Evolutionary conservation across 1,140 invertebrate genomes (phyloP).

Genomic region (Elysia chlorotica): DNA sequence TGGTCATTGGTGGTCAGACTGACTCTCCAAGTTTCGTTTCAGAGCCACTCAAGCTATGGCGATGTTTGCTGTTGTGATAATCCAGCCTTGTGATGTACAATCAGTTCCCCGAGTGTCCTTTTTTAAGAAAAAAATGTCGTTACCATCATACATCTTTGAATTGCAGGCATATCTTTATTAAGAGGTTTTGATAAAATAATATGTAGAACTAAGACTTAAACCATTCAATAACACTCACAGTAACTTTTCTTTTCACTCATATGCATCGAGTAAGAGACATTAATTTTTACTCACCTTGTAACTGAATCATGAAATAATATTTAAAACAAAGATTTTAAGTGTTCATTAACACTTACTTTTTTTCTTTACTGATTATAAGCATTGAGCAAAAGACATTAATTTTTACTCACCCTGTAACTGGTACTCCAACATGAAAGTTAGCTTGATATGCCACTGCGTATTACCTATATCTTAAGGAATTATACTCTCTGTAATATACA

Average conservation of each 20-base stretch:
- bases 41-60: constrained; percentile 10
- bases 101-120: not conserved
- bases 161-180: not conserved
- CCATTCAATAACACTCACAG: not conserved
- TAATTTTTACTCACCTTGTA: not conserved
- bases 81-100: not conserved
- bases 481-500: too few relatives aligned
- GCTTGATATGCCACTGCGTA: too few relatives aligned
- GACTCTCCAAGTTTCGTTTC: not conserved
- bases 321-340: not conserved
- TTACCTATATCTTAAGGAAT: too few relatives aligned
- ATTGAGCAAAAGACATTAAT: not conserved
- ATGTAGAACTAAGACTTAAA: not conserved
- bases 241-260: not conserved
- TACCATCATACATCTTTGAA: too few relatives aligned
- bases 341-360: not conserved
- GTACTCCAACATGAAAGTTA: too few relatives aligned
- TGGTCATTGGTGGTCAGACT: constrained; percentile 12
- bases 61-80: constrained; percentile 4
- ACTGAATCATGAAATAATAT: not conserved
- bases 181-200: not conserved
- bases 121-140: too few relatives aligned
- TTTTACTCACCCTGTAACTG: not conserved
- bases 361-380: constrained; percentile 12
- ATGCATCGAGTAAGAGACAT: not conserved